phyloP scores from a whole-genome alignment of 2,888 invertebrate species.

The Drosophila greeni region DNA sequence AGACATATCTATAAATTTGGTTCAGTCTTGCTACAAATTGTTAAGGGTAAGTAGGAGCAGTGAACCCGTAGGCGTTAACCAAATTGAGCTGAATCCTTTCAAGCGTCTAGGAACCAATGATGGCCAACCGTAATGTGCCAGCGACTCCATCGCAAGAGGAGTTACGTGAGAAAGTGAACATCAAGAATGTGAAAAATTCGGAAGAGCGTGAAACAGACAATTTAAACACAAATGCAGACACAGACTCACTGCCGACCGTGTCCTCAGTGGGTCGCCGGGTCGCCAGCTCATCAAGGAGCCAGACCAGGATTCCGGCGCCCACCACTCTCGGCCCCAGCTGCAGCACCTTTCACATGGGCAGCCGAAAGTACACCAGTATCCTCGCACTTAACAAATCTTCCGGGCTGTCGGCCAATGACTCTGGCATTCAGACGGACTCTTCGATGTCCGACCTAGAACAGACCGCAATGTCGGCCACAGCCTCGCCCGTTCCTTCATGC shows the following conservation, averaged over 20 bases:
- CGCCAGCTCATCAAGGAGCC: background rate
- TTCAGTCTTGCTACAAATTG: constrained; percentile 52
- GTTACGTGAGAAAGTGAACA: constrained; percentile 13
- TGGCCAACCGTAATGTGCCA: constrained; percentile 57
- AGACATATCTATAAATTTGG: constrained; percentile 38
- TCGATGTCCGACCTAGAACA: constrained; percentile 29
- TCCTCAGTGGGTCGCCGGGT: background rate
- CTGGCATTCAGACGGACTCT: constrained; percentile 45
- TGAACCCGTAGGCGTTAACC: background rate
- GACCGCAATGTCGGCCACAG: constrained; percentile 1
- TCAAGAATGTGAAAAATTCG: constrained; percentile 27
- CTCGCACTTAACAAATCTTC: background rate
- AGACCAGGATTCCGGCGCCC: constrained; percentile 53
- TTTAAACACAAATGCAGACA: background rate
- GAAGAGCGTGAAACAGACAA: constrained; percentile 9
- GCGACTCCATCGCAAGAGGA: constrained; percentile 40
- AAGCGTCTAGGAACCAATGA: constrained; percentile 37
- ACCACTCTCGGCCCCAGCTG: constrained; percentile 19
- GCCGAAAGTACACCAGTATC: constrained; percentile 44
- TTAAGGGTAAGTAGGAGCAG: constrained; percentile 46
- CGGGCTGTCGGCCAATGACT: constrained; percentile 34
- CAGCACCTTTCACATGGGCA: constrained; percentile 3
- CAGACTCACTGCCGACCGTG: background rate
- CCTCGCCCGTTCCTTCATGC: constrained; percentile 4
- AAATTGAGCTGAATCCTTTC: constrained; percentile 2